Percentiles rank a stretch among this genome's conserved stretches.
Conservation (phyloP, 2,113 vertebrate species). For the Galeopterus variegatus region DNA sequence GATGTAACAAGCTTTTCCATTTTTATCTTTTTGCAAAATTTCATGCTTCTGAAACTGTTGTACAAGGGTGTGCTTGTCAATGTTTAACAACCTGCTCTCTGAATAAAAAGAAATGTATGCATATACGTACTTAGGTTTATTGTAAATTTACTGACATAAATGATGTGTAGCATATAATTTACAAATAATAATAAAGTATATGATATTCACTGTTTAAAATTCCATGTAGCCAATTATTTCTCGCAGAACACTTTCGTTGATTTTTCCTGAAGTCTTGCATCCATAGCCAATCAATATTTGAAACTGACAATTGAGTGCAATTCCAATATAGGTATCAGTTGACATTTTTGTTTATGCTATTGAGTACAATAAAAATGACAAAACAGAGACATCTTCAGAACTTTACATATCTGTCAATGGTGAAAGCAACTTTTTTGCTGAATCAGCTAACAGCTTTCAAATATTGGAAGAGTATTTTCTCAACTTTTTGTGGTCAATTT, state of each 20-base stretch:
- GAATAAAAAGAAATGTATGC: neutral
- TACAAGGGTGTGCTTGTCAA: neutral
- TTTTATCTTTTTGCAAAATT: neutral
- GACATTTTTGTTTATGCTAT: neutral
- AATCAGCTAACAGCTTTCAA: slow-evolving; percentile 43
- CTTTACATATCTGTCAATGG: neutral
- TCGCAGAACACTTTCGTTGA: neutral
- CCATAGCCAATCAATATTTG: neutral
- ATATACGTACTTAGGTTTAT: neutral
- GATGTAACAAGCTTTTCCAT: neutral
- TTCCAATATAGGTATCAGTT: neutral
- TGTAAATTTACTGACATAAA: neutral
- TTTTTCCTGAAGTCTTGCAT: neutral
- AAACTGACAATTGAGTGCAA: neutral
- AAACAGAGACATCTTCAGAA: neutral
- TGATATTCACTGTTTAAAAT: neutral
- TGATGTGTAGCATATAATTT: neutral
- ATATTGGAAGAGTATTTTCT: neutral
- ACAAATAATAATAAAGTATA: neutral
- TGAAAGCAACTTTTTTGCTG: neutral
- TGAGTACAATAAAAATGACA: slow-evolving; percentile 1
- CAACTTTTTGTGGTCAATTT: neutral
- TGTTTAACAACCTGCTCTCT: neutral
- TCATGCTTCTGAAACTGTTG: neutral
- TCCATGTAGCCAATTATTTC: neutral